These are phyloP conservation scores for Chalcosyrphus nemorum DNA, from an alignment of 2,888 invertebrate species.

Conservation along the genomic window DNA sequence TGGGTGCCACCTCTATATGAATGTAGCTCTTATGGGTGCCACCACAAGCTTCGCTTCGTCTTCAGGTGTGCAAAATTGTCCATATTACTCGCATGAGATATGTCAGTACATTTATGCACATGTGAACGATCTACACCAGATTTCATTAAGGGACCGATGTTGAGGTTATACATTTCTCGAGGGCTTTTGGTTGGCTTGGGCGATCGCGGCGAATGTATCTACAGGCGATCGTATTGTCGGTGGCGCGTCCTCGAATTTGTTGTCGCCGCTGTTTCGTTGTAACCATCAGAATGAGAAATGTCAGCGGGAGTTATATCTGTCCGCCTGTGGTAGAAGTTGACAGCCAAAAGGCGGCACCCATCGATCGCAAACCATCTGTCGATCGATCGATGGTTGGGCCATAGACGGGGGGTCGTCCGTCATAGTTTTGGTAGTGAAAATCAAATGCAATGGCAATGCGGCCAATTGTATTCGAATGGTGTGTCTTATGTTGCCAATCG, in stretches of 20 bases:
- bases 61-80: conserved; percentile 69
- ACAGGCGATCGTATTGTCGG: conserved; percentile 30
- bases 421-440: conserved; percentile 23
- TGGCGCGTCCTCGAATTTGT: conserved; percentile 66
- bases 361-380: conserved; percentile 66
- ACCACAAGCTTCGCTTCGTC: conserved; percentile 37
- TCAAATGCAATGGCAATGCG: conserved; percentile 51
- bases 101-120: conserved; percentile 42
- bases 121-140: neutral
- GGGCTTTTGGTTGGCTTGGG: conserved; percentile 11
- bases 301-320: conserved; percentile 64
- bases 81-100: conserved; percentile 64
- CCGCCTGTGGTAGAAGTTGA: conserved; percentile 62
- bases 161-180: conserved; percentile 2
- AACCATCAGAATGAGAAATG: conserved; percentile 61
- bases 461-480: conserved; percentile 40
- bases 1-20: neutral
- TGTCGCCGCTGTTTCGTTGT: conserved; percentile 65
- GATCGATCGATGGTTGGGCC: conserved; percentile 14
- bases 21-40: neutral
- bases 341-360: conserved; percentile 71
- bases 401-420: neutral
- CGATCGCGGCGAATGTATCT: no score
- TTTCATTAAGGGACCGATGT: conserved; percentile 37
- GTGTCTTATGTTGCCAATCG: conserved; percentile 66